A percentile compares a stretch with the other conserved stretches of the same genome.
These are phyloP conservation scores for Melanotaenia nigrans DNA, from an alignment of 2,797 vertebrate genomes.

Conservation along the genomic window DNA sequence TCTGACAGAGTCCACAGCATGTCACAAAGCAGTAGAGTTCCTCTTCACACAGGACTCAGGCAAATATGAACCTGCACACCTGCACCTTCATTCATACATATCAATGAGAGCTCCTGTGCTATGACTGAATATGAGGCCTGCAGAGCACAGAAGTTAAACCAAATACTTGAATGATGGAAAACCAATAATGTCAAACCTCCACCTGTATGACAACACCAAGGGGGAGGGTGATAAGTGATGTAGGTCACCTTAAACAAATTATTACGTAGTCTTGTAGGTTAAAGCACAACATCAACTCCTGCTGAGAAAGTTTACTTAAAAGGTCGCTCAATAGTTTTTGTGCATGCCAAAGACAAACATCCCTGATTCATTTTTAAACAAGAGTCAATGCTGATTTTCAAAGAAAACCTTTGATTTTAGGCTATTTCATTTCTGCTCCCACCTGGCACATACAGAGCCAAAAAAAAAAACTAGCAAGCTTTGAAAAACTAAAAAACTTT, in stretches of 20 bases:
- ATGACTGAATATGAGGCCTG: slow-evolving; percentile 26
- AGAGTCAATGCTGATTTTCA: background rate
- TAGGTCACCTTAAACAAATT: slow-evolving; percentile 40
- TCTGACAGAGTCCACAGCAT: slow-evolving; percentile 73
- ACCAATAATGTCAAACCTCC: slow-evolving; percentile 49
- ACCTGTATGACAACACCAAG: slow-evolving; percentile 15
- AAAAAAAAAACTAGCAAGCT: slow-evolving; percentile 12
- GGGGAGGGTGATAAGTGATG: slow-evolving; percentile 46
- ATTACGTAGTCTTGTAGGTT: slow-evolving; percentile 15
- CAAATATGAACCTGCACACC: slow-evolving; percentile 28
- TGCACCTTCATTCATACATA: slow-evolving; percentile 54
- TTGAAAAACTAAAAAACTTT: background rate
- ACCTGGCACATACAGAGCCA: background rate
- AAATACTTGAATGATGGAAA: slow-evolving; percentile 32
- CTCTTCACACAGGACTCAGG: slow-evolving; percentile 4
- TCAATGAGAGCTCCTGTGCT: slow-evolving; percentile 54
- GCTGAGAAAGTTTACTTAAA: background rate
- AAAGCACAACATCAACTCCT: slow-evolving; percentile 11
- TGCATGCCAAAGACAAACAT: background rate
- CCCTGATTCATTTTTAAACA: background rate
- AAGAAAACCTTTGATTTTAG: background rate
- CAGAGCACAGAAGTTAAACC: slow-evolving; percentile 39
- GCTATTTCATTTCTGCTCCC: background rate
- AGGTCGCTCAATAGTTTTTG: background rate
- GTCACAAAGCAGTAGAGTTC: slow-evolving; percentile 44